A percentile compares a stretch with the other conserved stretches of the same genome.
Evolutionary conservation across 1,140 invertebrate species (phyloP).

Genomic region (Dendroctonus valens): DNA sequence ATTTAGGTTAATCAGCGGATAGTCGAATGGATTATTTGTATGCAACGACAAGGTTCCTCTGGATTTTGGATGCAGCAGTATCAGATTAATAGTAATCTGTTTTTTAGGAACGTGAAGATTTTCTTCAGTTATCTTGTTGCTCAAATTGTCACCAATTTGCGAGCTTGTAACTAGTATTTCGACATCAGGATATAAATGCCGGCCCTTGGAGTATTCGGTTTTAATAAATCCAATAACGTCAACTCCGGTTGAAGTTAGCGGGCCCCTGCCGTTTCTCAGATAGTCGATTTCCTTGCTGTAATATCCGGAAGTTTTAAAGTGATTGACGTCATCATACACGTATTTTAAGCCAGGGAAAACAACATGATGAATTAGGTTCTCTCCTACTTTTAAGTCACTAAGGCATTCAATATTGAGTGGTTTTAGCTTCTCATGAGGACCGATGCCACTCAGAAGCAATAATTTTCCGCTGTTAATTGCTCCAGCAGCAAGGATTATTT

Average conservation of each 20-base stretch:
- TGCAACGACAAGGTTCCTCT: constrained; percentile 59
- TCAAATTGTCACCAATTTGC: constrained; percentile 4
- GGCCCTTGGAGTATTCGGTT: constrained; percentile 45
- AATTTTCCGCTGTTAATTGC: constrained; percentile 86
- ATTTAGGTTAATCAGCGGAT: constrained; percentile 65
- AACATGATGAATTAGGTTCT: constrained; percentile 59
- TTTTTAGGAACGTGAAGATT: constrained; percentile 12
- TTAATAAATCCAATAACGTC: constrained; percentile 52
- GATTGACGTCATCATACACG: constrained; percentile 50
- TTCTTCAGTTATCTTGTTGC: constrained; percentile 8
- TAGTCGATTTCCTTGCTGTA: constrained; percentile 45
- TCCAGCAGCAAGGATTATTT: constrained; percentile 72
- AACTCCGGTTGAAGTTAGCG: constrained; percentile 49
- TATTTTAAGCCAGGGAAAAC: constrained; percentile 48
- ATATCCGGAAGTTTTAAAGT: constrained; percentile 22
- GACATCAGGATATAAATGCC: constrained; percentile 56
- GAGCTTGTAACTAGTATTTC: constrained; percentile 47
- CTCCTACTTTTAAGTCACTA: constrained; percentile 55
- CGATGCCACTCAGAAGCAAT: constrained; percentile 77
- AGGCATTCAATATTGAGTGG: constrained; percentile 50
- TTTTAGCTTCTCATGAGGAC: constrained; percentile 61
- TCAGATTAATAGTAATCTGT: constrained; percentile 54
- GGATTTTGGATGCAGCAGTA: constrained; percentile 72
- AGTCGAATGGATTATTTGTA: constrained; percentile 59
- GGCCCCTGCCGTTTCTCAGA: constrained; percentile 50